These are phyloP conservation scores for Drosophila kohkoa DNA, from an alignment of 1,140 invertebrate genomes.

Conservation along the genomic window DNA sequence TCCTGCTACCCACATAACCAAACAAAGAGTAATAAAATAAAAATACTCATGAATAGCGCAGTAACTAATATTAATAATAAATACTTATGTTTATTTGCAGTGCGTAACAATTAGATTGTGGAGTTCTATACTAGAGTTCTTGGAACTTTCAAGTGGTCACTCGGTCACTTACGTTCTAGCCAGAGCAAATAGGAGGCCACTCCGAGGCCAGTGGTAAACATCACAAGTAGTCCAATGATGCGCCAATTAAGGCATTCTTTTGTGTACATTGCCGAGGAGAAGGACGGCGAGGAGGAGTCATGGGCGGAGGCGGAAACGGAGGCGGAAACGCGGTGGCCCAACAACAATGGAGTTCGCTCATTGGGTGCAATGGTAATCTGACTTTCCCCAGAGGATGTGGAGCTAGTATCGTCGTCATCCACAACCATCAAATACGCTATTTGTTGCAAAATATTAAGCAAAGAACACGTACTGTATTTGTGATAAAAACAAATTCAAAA, in stretches of 20 bases:
- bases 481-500: conserved; percentile 27
- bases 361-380: conserved; percentile 29
- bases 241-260: conserved; percentile 70
- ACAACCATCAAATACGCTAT: conserved; percentile 28
- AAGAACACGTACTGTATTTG: conserved; percentile 48
- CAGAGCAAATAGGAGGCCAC: conserved; percentile 69
- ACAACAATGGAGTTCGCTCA: conserved; percentile 68
- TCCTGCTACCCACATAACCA: neutral
- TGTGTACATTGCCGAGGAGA: conserved; percentile 18
- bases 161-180: conserved; percentile 64
- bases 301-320: neutral
- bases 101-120: neutral
- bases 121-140: too few relatives aligned
- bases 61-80: neutral
- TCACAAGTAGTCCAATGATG: conserved; percentile 53
- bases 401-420: neutral
- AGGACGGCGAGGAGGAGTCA: neutral
- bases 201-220: conserved; percentile 50
- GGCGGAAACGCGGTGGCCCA: conserved; percentile 2
- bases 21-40: neutral
- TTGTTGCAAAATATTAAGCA: conserved; percentile 56
- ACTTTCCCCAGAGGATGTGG: neutral
- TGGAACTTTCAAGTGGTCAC: neutral
- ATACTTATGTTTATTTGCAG: conserved; percentile 16
- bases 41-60: too few relatives aligned